These are phyloP conservation scores for Balearica regulorum DNA, from an alignment of 2,797 vertebrate genomes.

Conservation along the genomic window DNA sequence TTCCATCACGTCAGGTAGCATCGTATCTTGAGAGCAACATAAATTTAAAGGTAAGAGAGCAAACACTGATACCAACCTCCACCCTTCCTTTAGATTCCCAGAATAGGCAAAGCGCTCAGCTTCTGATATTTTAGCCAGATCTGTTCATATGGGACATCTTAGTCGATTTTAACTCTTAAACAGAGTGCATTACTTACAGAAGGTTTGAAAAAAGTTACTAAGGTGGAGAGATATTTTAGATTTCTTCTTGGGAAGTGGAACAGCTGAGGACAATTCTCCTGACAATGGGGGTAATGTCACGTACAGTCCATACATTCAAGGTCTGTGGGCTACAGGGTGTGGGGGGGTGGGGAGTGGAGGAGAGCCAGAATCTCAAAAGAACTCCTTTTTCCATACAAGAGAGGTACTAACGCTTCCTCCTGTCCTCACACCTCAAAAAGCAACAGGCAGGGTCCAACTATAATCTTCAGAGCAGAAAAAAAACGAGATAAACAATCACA, in stretches of 20 bases:
- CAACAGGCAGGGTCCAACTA: background rate
- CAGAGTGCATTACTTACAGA: background rate
- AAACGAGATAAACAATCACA: background rate
- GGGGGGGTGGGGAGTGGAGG: too few relatives aligned
- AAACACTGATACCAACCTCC: background rate
- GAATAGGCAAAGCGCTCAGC: background rate
- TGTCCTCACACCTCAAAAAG: background rate
- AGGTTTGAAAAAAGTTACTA: background rate
- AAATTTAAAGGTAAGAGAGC: background rate
- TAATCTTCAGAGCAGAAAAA: background rate
- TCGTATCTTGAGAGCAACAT: accelerated
- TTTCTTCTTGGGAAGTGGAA: background rate
- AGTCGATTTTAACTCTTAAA: background rate
- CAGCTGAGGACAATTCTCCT: background rate
- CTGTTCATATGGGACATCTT: background rate
- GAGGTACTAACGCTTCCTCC: background rate
- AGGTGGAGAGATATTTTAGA: background rate
- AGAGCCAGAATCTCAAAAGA: background rate
- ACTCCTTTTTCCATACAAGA: background rate
- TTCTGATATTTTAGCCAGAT: background rate
- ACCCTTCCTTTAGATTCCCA: background rate
- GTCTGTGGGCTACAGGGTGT: background rate
- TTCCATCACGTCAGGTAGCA: background rate
- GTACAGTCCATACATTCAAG: background rate
- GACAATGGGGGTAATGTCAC: background rate